phyloP scores from a whole-genome alignment of 30 jellyfish, hydroid and myxozoan genomes.

The Rhopilema esculentum region DNA sequence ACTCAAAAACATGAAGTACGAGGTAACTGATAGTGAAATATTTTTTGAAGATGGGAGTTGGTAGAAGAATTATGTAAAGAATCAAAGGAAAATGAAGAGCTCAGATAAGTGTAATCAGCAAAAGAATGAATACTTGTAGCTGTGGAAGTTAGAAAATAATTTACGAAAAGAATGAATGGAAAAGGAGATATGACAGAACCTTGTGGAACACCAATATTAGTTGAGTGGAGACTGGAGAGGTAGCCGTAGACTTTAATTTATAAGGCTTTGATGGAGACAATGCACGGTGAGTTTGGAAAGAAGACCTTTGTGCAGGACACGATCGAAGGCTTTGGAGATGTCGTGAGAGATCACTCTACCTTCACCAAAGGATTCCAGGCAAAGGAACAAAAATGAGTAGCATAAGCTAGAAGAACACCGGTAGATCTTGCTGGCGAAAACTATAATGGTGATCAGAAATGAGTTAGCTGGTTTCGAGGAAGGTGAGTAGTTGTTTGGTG shows the following conservation, averaged over 20 bases:
- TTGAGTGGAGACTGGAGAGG: slow-evolving; percentile 1
- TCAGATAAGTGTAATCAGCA: not conserved
- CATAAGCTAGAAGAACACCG: not conserved
- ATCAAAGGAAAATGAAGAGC: not conserved
- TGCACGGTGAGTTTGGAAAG: not conserved
- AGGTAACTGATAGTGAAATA: too few species aligned
- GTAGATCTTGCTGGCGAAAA: not conserved
- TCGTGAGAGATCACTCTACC: slow-evolving; percentile 1
- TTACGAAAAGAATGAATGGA: not conserved
- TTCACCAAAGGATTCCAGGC: not conserved
- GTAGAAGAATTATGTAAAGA: not conserved
- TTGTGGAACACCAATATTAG: not conserved
- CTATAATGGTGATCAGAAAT: not conserved
- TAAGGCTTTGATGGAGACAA: not conserved
- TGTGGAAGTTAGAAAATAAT: not conserved
- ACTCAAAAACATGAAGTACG: too few species aligned
- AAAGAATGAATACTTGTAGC: not conserved
- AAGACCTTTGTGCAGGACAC: not conserved
- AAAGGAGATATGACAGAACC: not conserved
- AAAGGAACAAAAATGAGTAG: not conserved
- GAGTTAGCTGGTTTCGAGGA: not conserved
- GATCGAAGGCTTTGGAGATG: slow-evolving; percentile 1
- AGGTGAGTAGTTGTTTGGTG: too few species aligned
- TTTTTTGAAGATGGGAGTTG: not conserved
- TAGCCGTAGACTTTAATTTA: not conserved